Conservation (phyloP, 2,888 invertebrate species). For the Ferdinandea cuprea region DNA sequence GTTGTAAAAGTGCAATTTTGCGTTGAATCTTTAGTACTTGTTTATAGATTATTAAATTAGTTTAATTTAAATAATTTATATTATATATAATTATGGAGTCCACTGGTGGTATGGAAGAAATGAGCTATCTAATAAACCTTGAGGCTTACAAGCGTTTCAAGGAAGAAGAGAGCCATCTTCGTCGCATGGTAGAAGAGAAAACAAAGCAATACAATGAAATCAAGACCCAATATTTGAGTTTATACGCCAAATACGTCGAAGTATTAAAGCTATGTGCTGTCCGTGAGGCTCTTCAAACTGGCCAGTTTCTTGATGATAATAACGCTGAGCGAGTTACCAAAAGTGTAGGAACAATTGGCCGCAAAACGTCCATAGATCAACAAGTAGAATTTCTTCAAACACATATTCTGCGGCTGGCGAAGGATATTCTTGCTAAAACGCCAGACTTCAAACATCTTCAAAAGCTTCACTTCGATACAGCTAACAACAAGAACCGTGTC, state of each 20-base stretch:
- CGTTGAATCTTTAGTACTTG: too few relatives aligned
- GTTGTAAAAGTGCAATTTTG: too few relatives aligned
- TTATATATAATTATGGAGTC: slow-evolving; percentile 36
- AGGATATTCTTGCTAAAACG: slow-evolving; percentile 59
- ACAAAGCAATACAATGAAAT: slow-evolving; percentile 76
- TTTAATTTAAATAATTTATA: too few relatives aligned
- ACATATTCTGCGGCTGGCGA: slow-evolving; percentile 57
- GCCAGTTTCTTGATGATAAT: slow-evolving; percentile 46
- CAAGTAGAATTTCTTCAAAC: slow-evolving; percentile 75
- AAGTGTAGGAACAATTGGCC: slow-evolving; percentile 63
- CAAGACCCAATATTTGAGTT: slow-evolving; percentile 77
- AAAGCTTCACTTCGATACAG: slow-evolving; percentile 70
- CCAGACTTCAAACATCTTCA: slow-evolving; percentile 31
- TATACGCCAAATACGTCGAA: slow-evolving; percentile 75
- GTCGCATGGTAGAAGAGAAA: slow-evolving; percentile 79
- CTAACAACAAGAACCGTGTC: slow-evolving; percentile 76
- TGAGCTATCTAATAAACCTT: slow-evolving; percentile 78
- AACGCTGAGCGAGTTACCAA: slow-evolving; percentile 31
- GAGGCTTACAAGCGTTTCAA: slow-evolving; percentile 78
- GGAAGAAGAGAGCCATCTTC: slow-evolving; percentile 77
- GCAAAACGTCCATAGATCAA: slow-evolving; percentile 72
- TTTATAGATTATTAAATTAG: too few relatives aligned
- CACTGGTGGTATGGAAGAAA: slow-evolving; percentile 75
- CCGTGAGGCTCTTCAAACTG: slow-evolving; percentile 68
- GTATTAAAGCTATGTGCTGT: slow-evolving; percentile 75